Base-by-base conservation (phyloP, 1,140 invertebrate species). In the Platyscapa corneri region DNA sequence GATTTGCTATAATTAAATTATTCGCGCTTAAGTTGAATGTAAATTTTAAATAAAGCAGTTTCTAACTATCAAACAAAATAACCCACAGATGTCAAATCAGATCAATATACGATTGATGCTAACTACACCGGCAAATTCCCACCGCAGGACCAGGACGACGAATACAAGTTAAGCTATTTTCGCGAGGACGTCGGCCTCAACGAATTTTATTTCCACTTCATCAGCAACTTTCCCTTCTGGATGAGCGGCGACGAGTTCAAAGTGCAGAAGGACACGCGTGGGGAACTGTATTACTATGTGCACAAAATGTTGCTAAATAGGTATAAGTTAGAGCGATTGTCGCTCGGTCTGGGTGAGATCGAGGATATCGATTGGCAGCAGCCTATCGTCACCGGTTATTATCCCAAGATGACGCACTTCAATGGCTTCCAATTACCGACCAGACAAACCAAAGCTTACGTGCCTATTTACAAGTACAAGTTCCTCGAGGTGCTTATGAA, bases 131-230 rank as follows among this genome's bases (percentile, higher is more conserved):
- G 92, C 0, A 94, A 93, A 92, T 94, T 94, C 34, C 87, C 93
- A 46, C 85, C 90, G 23, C 93, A 93, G 72, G 88, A 93, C 8
- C 91, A 94, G 39, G 88, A 94, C 82, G 32, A 89, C 86, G 94
- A 94, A 83, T 92, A 94, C 82, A 90, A 94, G 64, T 37, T 97
- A 39, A 92, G 92, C 56, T 97, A 97, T 90, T 97, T 95, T 92
- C 95, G 94, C 0, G 95, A 97, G 87, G 96, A 96, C 90, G 90
- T 95, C 83, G 95, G 94, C 74, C 90, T 96, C 27, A 97, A 96
- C 89, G 87, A 94, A 3, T 95, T 94, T 86, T 96, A 97, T 91
- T 96, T 95, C 90, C 94, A 95, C 87, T 91, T 92, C 79, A 94
- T 95, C 72, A 86, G 96, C 49, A 92, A 95, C 34, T 95, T 94